Conservation (phyloP, 2,888 invertebrate species). For the Drosophila sordidapex region DNA sequence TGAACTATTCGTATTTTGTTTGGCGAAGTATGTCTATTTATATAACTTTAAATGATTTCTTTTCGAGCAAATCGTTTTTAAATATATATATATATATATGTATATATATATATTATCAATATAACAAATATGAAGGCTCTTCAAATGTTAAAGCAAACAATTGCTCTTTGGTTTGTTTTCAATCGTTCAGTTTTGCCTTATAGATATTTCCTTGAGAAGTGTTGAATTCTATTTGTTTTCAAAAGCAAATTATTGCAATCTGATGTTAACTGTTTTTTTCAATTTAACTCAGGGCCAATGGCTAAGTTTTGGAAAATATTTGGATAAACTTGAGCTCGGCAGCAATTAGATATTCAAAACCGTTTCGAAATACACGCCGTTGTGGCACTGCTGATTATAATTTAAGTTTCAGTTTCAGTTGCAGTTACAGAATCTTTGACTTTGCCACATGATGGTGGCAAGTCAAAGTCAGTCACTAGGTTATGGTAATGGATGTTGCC, state of each 20-base stretch:
- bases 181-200: conserved; percentile 17
- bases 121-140: conserved; percentile 43
- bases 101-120: neutral
- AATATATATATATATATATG: neutral
- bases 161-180: conserved; percentile 36
- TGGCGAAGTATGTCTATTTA: conserved; percentile 11
- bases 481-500: conserved; percentile 57
- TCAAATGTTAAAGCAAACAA: conserved; percentile 20
- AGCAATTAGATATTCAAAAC: conserved; percentile 49
- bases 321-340: conserved; percentile 58
- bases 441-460: conserved; percentile 44
- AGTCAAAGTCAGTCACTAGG: conserved; percentile 71
- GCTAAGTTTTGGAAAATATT: conserved; percentile 59
- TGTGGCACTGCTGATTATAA: conserved; percentile 25
- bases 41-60: conserved; percentile 6
- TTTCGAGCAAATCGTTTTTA: conserved; percentile 15
- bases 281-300: conserved; percentile 49
- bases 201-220: conserved; percentile 42
- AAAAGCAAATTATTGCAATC: conserved; percentile 32
- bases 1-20: conserved; percentile 12
- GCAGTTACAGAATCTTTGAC: conserved; percentile 52
- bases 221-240: conserved; percentile 23
- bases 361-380: conserved; percentile 49
- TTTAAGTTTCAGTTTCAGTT: conserved; percentile 8
- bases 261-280: neutral